Percentiles rank a stretch among this genome's conserved stretches.
Evolutionary conservation across 2,888 invertebrate species (phyloP).

Genomic region (Clitarchus hookeri): DNA sequence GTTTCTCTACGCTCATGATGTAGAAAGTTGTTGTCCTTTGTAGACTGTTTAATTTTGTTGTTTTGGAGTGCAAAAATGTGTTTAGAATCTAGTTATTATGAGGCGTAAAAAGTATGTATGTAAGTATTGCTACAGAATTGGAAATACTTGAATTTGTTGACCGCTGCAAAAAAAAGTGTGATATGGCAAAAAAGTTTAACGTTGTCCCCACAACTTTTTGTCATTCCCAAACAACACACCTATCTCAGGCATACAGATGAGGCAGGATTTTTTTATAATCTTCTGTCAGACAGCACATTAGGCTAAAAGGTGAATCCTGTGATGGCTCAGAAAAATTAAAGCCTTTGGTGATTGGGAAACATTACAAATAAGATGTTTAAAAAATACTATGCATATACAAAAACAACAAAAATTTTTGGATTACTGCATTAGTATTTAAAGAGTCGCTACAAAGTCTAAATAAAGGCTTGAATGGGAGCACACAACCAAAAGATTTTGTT

Average conservation of each 20-base stretch:
- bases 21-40: no score
- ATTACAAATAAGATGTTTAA: constrained; percentile 4
- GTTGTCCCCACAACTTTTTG: no score
- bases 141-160: no score
- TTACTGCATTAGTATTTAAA: background rate
- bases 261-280: constrained; percentile 23
- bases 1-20: no score
- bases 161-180: no score
- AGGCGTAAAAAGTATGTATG: no score
- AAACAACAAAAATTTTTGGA: background rate
- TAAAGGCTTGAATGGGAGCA: constrained; percentile 22
- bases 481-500: constrained; percentile 24
- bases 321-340: constrained; percentile 15
- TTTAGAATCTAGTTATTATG: no score
- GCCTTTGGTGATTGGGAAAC: constrained; percentile 27
- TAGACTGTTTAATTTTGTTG: no score
- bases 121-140: no score
- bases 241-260: background rate
- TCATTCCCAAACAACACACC: no score
- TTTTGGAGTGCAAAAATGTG: no score
- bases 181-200: no score
- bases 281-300: constrained; percentile 25
- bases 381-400: background rate
- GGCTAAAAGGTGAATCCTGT: constrained; percentile 18
- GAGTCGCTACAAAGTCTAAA: background rate